Conservation (phyloP, 1,140 invertebrate genomes). For the Drosophila kanapiae region DNA sequence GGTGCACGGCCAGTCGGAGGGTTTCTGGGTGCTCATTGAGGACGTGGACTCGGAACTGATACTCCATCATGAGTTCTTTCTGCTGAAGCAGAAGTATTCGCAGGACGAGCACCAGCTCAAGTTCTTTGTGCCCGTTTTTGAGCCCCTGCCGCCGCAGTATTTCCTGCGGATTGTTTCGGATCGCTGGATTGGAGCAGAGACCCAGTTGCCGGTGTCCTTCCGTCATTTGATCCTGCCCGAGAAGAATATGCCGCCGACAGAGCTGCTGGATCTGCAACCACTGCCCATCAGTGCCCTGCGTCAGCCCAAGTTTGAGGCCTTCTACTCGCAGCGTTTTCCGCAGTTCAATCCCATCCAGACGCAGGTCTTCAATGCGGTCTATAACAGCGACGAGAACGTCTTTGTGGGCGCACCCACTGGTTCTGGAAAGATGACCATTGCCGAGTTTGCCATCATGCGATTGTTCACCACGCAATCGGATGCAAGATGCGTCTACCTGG, state of each 20-base stretch:
- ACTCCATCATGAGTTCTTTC: constrained; percentile 98
- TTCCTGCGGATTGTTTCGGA: constrained; percentile 94
- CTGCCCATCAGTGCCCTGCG: constrained; percentile 94
- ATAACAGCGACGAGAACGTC: constrained; percentile 99
- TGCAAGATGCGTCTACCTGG: constrained; percentile 96
- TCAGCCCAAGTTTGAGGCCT: constrained; percentile 93
- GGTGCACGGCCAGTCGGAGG: constrained; percentile 97
- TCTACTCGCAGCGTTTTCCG: constrained; percentile 95
- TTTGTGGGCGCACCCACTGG: constrained; percentile 99
- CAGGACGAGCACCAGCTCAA: constrained; percentile 98
- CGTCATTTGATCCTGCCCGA: constrained; percentile 98
- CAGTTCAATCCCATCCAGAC: constrained; percentile 99
- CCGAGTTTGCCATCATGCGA: constrained; percentile 98
- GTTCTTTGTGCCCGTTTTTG: constrained; percentile 99
- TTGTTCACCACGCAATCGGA: constrained; percentile 91
- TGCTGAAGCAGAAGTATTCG: constrained; percentile 97
- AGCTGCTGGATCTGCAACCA: constrained; percentile 98
- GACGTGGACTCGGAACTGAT: constrained; percentile 98
- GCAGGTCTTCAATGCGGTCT: constrained; percentile 99
- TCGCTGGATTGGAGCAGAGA: constrained; percentile 96
- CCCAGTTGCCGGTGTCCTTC: constrained; percentile 98
- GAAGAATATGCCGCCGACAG: constrained; percentile 99
- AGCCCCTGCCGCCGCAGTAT: constrained; percentile 99
- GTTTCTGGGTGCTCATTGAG: constrained; percentile 99
- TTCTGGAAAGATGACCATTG: constrained; percentile 98